Conservation (phyloP, 2,797 vertebrate genomes). For the Phyllotis vaccarum region DNA sequence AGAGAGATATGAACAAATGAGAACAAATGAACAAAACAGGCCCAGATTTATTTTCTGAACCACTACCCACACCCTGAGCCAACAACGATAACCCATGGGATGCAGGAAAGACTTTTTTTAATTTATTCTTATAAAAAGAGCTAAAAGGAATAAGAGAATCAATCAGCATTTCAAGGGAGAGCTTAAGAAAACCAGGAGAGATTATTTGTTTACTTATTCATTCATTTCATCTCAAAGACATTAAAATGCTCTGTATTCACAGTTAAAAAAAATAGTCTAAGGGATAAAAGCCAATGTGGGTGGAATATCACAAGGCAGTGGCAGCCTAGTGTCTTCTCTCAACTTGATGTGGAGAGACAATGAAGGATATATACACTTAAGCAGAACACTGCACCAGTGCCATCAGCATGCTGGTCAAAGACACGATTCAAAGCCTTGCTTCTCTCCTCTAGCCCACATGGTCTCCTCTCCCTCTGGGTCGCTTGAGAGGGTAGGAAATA, state of each 20-base stretch:
- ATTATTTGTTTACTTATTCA: slow-evolving; percentile 81
- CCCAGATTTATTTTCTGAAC: not conserved
- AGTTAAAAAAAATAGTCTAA: slow-evolving; percentile 69
- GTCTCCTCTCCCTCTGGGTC: not conserved
- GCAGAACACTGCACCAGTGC: not conserved
- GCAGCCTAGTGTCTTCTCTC: slow-evolving; percentile 45
- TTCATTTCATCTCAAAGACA: slow-evolving; percentile 79
- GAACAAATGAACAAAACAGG: slow-evolving; percentile 1
- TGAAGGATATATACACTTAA: not conserved
- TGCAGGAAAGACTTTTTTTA: not conserved
- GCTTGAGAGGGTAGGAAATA: not conserved
- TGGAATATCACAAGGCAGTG: slow-evolving; percentile 52
- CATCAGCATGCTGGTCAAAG: not conserved
- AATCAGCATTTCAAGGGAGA: slow-evolving; percentile 74
- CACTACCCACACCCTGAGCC: not conserved
- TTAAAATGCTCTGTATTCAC: slow-evolving; percentile 68
- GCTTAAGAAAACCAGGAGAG: slow-evolving; percentile 67
- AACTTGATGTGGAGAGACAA: not conserved
- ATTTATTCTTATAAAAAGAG: slow-evolving; percentile 46
- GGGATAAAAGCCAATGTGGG: slow-evolving; percentile 72
- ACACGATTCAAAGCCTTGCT: not conserved
- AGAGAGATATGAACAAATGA: not conserved
- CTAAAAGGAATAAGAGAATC: slow-evolving; percentile 72
- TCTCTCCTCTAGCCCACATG: not conserved
- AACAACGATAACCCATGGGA: slow-evolving; percentile 26